These are phyloP conservation scores for Peromyscus melanophrys DNA, from an alignment of 2,797 vertebrate species.

Conservation along the genomic window DNA sequence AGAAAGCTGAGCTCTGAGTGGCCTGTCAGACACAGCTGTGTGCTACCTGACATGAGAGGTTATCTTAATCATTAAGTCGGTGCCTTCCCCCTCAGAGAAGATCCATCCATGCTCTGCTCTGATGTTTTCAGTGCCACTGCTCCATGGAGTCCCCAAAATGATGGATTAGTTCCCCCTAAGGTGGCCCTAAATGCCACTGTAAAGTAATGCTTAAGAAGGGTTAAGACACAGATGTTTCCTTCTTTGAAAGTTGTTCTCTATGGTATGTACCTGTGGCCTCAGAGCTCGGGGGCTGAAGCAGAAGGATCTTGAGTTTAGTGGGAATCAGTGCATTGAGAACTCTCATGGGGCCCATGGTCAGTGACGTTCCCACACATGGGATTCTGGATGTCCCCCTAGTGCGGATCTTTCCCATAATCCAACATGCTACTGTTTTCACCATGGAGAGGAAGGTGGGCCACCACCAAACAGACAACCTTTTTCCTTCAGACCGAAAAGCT, in stretches of 20 bases:
- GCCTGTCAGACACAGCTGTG: not conserved
- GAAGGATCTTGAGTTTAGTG: not conserved
- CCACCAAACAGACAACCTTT: not conserved
- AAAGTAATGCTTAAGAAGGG: not conserved
- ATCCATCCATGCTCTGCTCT: not conserved
- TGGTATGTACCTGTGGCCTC: not conserved
- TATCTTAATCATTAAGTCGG: not conserved
- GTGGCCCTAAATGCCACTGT: not conserved
- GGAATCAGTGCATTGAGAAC: not conserved
- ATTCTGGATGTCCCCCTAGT: not conserved
- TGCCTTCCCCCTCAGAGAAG: not conserved
- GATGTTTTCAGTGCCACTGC: not conserved
- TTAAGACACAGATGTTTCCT: not conserved
- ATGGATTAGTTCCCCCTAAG: not conserved
- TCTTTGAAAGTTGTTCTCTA: not conserved
- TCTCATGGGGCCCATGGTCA: rapidly evolving
- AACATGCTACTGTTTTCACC: slow-evolving; percentile 54
- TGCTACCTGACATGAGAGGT: not conserved
- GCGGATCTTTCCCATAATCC: slow-evolving; percentile 73
- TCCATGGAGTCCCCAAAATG: not conserved
- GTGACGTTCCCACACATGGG: not conserved
- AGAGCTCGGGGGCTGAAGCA: not conserved
- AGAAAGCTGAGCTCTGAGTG: not conserved
- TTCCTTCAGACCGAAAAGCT: slow-evolving; percentile 38
- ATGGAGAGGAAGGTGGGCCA: slow-evolving; percentile 67